Conservation (phyloP, 2,888 invertebrate species). For the Caenorhabditis virilis region DNA sequence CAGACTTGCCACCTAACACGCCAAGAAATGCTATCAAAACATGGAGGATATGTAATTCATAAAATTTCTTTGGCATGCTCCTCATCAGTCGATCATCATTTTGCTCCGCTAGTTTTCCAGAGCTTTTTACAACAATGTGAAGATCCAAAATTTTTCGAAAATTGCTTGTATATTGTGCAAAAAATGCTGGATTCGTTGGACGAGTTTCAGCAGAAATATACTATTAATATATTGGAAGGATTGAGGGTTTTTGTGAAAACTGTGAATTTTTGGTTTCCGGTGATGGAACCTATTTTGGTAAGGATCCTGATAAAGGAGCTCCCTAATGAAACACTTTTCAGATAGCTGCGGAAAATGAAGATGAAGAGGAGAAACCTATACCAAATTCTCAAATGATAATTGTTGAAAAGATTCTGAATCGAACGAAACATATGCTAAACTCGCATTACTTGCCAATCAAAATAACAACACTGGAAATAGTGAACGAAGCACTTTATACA, state of each 20-base stretch:
- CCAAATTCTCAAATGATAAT: conserved; percentile 15
- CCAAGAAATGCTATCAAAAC: conserved; percentile 1
- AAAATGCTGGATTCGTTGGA: conserved; percentile 45
- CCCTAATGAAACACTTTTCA: not conserved
- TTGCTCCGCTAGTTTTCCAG: conserved; percentile 41
- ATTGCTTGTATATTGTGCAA: conserved; percentile 25
- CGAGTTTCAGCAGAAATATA: conserved; percentile 40
- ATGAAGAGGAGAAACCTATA: conserved; percentile 14
- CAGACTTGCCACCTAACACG: not conserved
- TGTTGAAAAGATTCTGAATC: conserved; percentile 24
- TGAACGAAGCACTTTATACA: conserved; percentile 12
- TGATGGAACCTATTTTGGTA: conserved; percentile 5
- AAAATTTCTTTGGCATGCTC: conserved; percentile 11
- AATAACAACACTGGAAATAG: conserved; percentile 16
- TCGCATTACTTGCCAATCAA: conserved; percentile 31
- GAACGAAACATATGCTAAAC: conserved; percentile 46
- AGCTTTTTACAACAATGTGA: conserved; percentile 29
- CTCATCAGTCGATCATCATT: conserved; percentile 16
- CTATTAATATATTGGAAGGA: conserved; percentile 33
- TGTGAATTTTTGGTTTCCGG: conserved; percentile 39
- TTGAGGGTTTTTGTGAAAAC: conserved; percentile 37
- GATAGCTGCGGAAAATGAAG: too few relatives aligned
- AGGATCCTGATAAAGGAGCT: not conserved
- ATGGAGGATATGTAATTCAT: conserved; percentile 8
- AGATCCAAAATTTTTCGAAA: conserved; percentile 32